Evolutionary conservation across 2,113 vertebrate species (phyloP).

Genomic region (Odobenus rosmarus): DNA sequence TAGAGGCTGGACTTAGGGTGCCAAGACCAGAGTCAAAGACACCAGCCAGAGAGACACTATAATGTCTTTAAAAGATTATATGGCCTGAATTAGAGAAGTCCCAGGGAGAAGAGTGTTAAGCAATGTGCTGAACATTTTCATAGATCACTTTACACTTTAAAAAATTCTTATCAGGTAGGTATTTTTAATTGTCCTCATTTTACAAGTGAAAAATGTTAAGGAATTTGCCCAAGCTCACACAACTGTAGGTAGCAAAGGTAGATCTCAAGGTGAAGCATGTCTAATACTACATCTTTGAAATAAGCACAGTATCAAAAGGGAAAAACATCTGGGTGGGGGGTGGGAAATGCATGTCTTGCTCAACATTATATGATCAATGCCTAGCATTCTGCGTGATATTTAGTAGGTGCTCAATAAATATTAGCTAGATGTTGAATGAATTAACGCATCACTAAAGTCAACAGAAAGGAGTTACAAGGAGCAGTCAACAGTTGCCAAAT

Average conservation of each 20-base stretch:
- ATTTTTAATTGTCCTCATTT: slow-evolving; percentile 2
- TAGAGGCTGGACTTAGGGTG: background rate
- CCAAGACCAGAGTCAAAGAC: background rate
- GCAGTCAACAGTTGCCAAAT: background rate
- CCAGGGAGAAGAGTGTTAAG: background rate
- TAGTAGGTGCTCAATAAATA: background rate
- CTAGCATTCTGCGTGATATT: background rate
- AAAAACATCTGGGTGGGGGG: background rate
- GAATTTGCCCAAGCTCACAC: background rate
- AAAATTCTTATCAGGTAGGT: background rate
- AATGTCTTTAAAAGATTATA: background rate
- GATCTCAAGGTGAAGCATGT: background rate
- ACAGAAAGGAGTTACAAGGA: background rate
- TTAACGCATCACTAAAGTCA: background rate
- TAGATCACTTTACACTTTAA: background rate
- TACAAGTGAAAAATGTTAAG: background rate
- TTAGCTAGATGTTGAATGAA: background rate
- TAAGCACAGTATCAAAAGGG: background rate
- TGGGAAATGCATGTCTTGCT: background rate
- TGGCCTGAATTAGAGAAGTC: background rate
- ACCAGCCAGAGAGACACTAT: background rate
- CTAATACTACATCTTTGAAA: background rate
- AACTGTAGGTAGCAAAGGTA: background rate
- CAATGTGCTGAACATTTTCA: background rate
- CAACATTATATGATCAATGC: background rate